Percentiles rank a stretch among this genome's conserved stretches.
Conservation (phyloP, 2,113 vertebrate species). For the Mastomys natalensis region DNA sequence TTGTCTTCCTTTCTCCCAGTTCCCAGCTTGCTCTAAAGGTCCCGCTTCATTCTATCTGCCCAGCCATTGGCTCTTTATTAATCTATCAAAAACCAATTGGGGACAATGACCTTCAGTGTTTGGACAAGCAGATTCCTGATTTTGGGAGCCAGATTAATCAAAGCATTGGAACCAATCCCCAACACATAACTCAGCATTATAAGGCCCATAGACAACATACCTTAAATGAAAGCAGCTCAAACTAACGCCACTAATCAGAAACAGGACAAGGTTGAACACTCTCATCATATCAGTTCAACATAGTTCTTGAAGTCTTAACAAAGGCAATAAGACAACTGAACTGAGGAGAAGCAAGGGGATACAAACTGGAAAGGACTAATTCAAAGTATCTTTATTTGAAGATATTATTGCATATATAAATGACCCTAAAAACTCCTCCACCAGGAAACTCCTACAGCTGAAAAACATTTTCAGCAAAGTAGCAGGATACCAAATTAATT, state of each 20-base stretch:
- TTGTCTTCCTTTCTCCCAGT: too few relatives aligned
- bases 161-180: too few relatives aligned
- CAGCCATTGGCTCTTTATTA: too few relatives aligned
- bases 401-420: background rate
- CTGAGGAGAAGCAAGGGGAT: background rate
- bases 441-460: background rate
- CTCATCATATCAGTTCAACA: background rate
- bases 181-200: background rate
- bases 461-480: background rate
- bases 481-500: background rate
- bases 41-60: too few relatives aligned
- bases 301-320: background rate
- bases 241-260: background rate
- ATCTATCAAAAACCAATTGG: too few relatives aligned
- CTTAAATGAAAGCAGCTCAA: background rate
- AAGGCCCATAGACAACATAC: background rate
- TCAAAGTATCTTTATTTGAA: background rate
- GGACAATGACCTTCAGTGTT: too few relatives aligned
- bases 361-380: background rate
- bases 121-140: too few relatives aligned
- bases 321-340: background rate
- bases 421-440: background rate
- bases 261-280: background rate
- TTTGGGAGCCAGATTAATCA: too few relatives aligned
- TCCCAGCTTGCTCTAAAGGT: too few relatives aligned